Evolutionary conservation across 2,888 invertebrate genomes (phyloP).

Genomic region (Heliconius erato): DNA sequence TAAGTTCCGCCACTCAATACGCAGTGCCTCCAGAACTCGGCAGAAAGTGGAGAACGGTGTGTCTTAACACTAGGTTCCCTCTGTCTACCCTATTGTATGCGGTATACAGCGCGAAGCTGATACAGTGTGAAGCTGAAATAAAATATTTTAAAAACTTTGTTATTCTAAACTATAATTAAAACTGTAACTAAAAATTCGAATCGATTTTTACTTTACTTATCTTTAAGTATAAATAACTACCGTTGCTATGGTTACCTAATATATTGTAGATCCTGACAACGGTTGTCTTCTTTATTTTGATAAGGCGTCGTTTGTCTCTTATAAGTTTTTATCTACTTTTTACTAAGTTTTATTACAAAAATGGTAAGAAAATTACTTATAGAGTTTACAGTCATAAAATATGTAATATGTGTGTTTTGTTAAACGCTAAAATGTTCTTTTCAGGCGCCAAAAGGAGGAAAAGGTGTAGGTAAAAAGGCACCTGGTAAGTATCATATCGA

Average conservation of each 20-base stretch:
- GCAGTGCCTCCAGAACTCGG: too few species aligned
- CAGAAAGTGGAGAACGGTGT: too few species aligned
- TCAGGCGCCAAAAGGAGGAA: conserved; percentile 77
- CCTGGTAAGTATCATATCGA: conserved; percentile 63
- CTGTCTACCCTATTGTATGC: neutral
- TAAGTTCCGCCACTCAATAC: too few species aligned
- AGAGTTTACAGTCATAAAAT: neutral
- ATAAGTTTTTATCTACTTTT: neutral
- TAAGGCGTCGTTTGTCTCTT: neutral
- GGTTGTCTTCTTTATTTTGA: conserved; percentile 36
- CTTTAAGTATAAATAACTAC: conserved; percentile 22
- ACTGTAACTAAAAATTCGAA: neutral
- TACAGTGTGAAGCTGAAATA: neutral
- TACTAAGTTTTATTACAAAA: neutral
- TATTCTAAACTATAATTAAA: neutral
- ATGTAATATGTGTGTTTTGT: neutral
- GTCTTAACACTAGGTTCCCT: too few species aligned
- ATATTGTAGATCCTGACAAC: conserved; percentile 34
- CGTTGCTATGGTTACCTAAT: conserved; percentile 37
- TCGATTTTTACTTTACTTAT: conserved; percentile 30
- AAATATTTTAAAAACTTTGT: neutral
- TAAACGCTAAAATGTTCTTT: conserved; percentile 44
- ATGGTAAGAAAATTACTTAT: conserved; percentile 30
- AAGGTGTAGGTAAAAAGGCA: conserved; percentile 72
- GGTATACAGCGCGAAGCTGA: too few species aligned